Base-by-base conservation (phyloP, 2,797 vertebrate species). In the Adrianichthys oophorus region DNA sequence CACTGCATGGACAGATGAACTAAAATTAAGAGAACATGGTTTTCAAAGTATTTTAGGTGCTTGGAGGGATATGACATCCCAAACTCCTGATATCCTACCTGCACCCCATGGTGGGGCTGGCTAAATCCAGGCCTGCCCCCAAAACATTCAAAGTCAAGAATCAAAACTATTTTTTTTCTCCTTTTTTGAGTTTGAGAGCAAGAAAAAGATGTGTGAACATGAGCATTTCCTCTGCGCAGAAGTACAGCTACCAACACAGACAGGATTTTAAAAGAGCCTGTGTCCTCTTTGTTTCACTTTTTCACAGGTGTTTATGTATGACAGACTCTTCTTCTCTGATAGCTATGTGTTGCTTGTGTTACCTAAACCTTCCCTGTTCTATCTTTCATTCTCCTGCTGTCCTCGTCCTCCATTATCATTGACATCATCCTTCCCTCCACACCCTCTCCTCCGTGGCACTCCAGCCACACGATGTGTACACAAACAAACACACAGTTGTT, bases 341-440 rank as follows among this genome's bases (percentile, higher is more conserved):
- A 56, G 52, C 29, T 32, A 32, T 32, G 29, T 32, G 29, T 32
- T 32, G 32, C 48, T 66, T 7, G 12, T 52, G 40, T 57, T 74
- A 59, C 66, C 48, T 70, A 24, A 58, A 55, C 55, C 62, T 51
- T 61, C 51, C 52, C 68, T 37, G 3, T 26, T 23, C 59, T 76
- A 19, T 52, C 45, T 64, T 29, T 74, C 54, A 49, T 54, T 80
- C 66, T 65, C 48, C 63, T 77, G 78, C 71, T 54, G 55, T 79
- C 76, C 68, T 81, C 78, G 74, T 80, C 86, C 73, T 83, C 76
- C 72, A 78, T 84, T 89, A 87, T 89, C 87, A 88, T 86, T 90
- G 86, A 87, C 85, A 86, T 90, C 86, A 90, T 90, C 82, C 73
- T 68, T 72, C 82, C 60, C 46, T 41, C 62, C 45, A 19, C 56